These are phyloP conservation scores for Oncorhynchus mykiss DNA, from an alignment of 2,113 vertebrate genomes.

Conservation along the genomic window DNA sequence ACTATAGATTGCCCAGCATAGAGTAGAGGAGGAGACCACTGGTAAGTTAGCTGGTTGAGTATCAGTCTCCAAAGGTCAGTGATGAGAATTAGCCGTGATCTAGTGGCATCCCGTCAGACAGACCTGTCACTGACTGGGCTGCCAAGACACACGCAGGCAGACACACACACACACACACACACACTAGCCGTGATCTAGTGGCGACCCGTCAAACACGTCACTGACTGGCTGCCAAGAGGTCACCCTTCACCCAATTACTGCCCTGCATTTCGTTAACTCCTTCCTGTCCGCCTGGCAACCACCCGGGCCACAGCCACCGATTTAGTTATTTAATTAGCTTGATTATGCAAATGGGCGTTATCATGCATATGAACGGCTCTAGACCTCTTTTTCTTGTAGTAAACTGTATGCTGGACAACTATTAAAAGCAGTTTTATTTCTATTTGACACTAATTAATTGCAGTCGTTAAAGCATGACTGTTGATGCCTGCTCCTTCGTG, in stretches of 20 bases:
- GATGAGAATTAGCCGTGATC: constrained; percentile 54
- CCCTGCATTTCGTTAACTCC: constrained; percentile 62
- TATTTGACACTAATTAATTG: constrained; percentile 55
- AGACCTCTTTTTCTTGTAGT: constrained; percentile 33
- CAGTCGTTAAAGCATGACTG: constrained; percentile 25
- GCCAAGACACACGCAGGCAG: constrained; percentile 2
- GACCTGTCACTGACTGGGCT: constrained; percentile 23
- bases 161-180: too few relatives aligned
- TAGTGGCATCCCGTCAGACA: too few relatives aligned
- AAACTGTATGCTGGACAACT: constrained; percentile 37
- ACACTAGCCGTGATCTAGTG: too few relatives aligned
- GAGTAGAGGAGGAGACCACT: not conserved
- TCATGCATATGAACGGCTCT: constrained; percentile 41
- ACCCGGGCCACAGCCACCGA: constrained; percentile 8
- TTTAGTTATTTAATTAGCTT: constrained; percentile 34
- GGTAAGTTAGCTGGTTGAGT: constrained; percentile 2
- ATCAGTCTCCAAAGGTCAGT: constrained; percentile 41
- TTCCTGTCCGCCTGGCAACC: constrained; percentile 11
- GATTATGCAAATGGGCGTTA: constrained; percentile 66
- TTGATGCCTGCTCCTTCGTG: not conserved
- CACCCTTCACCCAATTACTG: constrained; percentile 52
- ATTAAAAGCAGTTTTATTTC: constrained; percentile 51
- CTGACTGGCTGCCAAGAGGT: constrained; percentile 34
- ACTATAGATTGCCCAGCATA: not conserved
- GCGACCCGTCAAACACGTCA: constrained; percentile 20